phyloP scores from a whole-genome alignment of 23 tunicate genomes.

The Diplosoma virens region DNA sequence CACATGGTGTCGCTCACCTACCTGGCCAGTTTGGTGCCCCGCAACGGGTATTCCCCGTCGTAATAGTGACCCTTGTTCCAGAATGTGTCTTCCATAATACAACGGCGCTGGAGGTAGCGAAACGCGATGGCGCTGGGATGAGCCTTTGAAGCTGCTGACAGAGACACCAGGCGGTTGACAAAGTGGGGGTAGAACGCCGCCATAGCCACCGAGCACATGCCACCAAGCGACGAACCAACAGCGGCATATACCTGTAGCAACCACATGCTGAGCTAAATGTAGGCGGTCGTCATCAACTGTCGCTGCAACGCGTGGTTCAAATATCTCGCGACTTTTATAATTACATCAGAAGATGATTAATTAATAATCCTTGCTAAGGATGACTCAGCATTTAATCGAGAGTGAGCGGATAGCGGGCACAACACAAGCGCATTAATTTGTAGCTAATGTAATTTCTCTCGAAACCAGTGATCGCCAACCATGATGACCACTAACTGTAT shows the following conservation, averaged over 20 bases:
- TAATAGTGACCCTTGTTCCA: constrained; percentile 94
- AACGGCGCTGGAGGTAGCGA: constrained; percentile 86
- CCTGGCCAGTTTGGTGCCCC: constrained; percentile 93
- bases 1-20: background rate
- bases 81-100: constrained; percentile 87
- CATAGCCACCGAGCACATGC: constrained; percentile 94
- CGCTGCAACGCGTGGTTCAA: too few species aligned
- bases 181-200: constrained; percentile 74
- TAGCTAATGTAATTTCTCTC: too few species aligned
- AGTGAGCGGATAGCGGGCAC: too few species aligned
- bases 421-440: too few species aligned
- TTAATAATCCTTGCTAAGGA: too few species aligned
- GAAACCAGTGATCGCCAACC: too few species aligned
- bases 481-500: too few species aligned
- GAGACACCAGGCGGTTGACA: constrained; percentile 58
- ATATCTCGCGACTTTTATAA: too few species aligned
- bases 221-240: constrained; percentile 95
- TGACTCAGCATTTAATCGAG: too few species aligned
- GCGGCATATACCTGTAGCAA: constrained; percentile 78
- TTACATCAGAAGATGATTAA: too few species aligned
- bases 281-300: too few species aligned
- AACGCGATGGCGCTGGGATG: constrained; percentile 79
- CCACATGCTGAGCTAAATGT: too few species aligned
- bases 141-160: constrained; percentile 72
- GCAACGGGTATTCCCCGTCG: constrained; percentile 61